A percentile compares a stretch with the other conserved stretches of the same genome.
Evolutionary conservation across 2,113 vertebrate species (phyloP).

Genomic region (Scomber scombrus): DNA sequence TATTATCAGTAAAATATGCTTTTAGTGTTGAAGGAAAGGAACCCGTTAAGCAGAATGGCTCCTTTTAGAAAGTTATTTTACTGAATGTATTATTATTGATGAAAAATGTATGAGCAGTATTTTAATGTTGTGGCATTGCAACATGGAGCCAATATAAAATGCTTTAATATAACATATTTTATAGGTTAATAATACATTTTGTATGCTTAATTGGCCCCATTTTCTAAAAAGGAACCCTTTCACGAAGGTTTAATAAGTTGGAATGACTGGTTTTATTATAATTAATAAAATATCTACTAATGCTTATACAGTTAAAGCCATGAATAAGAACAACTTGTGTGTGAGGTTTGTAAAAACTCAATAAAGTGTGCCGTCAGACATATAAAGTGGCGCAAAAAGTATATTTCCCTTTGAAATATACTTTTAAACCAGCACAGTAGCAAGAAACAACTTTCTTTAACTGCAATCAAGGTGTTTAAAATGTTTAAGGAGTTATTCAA

Average conservation of each 20-base stretch:
- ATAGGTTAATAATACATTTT: not conserved
- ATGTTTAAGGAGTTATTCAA: not conserved
- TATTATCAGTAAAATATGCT: not conserved
- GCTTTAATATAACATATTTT: not conserved
- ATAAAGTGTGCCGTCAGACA: not conserved
- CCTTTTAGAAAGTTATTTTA: not conserved
- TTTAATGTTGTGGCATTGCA: not conserved
- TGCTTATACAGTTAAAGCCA: not conserved
- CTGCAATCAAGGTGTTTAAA: not conserved
- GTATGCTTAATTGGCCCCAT: not conserved
- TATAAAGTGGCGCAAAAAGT: not conserved
- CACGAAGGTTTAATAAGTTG: not conserved
- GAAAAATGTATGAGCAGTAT: not conserved
- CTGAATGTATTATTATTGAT: not conserved
- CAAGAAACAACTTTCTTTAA: not conserved
- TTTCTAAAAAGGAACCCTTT: not conserved
- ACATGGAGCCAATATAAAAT: not conserved
- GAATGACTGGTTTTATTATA: not conserved
- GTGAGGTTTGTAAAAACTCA: not conserved
- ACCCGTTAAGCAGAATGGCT: not conserved
- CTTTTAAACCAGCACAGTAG: not conserved
- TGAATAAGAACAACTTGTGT: not conserved
- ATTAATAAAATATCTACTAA: not conserved
- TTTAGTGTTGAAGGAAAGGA: not conserved
- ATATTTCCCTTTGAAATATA: not conserved